A percentile compares a stretch with the other conserved stretches of the same genome.
Evolutionary conservation across 2,888 invertebrate genomes (phyloP).

Genomic region (Isoperla grammatica): DNA sequence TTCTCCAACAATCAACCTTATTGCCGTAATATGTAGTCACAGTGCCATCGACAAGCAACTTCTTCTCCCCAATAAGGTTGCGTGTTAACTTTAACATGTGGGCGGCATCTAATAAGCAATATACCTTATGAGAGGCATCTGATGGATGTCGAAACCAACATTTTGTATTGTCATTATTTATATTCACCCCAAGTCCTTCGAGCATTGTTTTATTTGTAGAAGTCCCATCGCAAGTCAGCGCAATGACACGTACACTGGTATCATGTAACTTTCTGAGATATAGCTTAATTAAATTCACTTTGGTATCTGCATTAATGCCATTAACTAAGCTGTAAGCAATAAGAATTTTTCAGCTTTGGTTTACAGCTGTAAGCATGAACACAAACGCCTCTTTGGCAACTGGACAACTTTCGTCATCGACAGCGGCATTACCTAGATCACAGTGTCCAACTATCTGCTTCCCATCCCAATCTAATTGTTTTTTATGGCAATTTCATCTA

Average conservation of each 20-base stretch:
- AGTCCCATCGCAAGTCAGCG: conserved; percentile 36
- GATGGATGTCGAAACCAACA: conserved; percentile 25
- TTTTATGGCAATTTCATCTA: conserved; percentile 22
- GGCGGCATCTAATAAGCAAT: not conserved
- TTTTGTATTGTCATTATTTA: conserved; percentile 6
- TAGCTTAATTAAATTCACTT: conserved; percentile 32
- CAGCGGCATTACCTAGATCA: conserved; percentile 33
- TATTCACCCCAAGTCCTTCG: conserved; percentile 26
- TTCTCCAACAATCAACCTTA: conserved; percentile 9
- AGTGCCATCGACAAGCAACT: not conserved
- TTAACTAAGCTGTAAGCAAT: conserved; percentile 36
- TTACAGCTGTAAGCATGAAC: conserved; percentile 33
- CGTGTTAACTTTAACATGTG: not conserved
- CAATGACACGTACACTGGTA: conserved; percentile 30
- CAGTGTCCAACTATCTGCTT: conserved; percentile 37
- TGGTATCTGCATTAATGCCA: conserved; percentile 33
- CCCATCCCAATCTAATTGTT: conserved; percentile 35
- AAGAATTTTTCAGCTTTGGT: conserved; percentile 35
- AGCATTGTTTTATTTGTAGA: conserved; percentile 33
- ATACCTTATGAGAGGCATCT: conserved; percentile 9
- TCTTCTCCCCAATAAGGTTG: not conserved
- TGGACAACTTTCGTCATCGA: conserved; percentile 31
- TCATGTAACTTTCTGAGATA: conserved; percentile 31
- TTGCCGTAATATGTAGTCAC: not conserved
- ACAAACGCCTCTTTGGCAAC: conserved; percentile 36